Evolutionary conservation across 2,113 vertebrate species (phyloP).

Genomic region (Montifringilla adamsi): DNA sequence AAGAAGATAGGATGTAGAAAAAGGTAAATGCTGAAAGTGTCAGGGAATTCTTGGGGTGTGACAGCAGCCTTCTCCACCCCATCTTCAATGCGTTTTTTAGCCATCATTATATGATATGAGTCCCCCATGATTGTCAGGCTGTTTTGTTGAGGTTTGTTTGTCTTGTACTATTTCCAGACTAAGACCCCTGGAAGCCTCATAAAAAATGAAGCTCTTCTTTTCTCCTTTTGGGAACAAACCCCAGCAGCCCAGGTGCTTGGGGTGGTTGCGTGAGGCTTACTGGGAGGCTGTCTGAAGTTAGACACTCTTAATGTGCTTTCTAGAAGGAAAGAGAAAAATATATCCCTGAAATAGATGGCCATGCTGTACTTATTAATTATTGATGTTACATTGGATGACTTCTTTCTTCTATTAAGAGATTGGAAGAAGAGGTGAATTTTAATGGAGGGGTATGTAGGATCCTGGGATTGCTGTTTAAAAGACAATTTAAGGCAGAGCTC

Average conservation of each 20-base stretch:
- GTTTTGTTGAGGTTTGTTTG: neutral
- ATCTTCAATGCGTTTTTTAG: neutral
- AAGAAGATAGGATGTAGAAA: neutral
- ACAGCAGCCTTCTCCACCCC: neutral
- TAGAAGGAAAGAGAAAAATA: neutral
- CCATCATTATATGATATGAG: neutral
- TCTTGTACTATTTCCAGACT: neutral
- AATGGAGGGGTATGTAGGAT: neutral
- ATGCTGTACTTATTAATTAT: slow-evolving; percentile 11
- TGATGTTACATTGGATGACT: neutral
- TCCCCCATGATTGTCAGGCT: neutral
- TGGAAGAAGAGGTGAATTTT: neutral
- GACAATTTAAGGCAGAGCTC: neutral
- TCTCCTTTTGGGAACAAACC: neutral
- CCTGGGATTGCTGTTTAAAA: neutral
- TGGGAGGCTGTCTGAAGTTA: neutral
- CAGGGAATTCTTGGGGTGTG: neutral
- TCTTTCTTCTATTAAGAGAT: neutral
- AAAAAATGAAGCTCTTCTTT: neutral
- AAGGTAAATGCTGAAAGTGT: neutral
- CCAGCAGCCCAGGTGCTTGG: neutral
- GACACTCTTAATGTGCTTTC: neutral
- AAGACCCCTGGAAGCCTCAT: neutral
- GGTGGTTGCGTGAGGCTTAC: neutral
- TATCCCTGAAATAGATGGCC: slow-evolving; percentile 1